phyloP scores from a whole-genome alignment of 2,888 invertebrate genomes.

The Thelaira solivaga region DNA sequence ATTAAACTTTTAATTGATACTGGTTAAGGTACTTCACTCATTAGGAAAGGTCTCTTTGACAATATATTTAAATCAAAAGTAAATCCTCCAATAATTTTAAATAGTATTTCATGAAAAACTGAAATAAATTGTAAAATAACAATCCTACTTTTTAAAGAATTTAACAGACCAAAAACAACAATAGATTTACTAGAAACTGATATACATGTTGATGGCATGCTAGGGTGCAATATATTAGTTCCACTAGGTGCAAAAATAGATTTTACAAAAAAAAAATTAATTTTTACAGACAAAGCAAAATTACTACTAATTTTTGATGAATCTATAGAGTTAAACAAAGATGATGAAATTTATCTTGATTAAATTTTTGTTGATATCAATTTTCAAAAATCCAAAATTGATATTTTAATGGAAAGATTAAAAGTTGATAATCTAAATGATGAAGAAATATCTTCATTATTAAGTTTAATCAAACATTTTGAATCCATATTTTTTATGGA shows the following conservation, averaged over 20 bases:
- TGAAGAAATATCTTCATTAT: conserved; percentile 14
- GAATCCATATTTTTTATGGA: conserved; percentile 41
- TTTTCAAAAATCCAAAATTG: conserved; percentile 15
- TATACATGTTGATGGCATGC: conserved; percentile 35
- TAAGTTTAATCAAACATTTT: conserved; percentile 23
- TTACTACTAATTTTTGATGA: conserved; percentile 22
- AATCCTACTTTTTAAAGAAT: conserved; percentile 16
- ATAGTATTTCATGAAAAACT: conserved; percentile 17
- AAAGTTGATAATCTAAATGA: conserved; percentile 15
- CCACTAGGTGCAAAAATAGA: conserved; percentile 41
- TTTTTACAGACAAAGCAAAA: conserved; percentile 14
- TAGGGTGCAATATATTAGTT: conserved; percentile 46
- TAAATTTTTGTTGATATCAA: conserved; percentile 23
- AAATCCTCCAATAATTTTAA: conserved; percentile 14
- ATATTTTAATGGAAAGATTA: conserved; percentile 5
- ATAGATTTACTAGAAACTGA: conserved; percentile 30
- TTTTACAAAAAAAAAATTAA: conserved; percentile 23
- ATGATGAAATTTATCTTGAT: conserved; percentile 10
- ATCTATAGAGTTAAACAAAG: background rate
- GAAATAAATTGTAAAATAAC: background rate
- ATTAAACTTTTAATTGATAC: conserved; percentile 29
- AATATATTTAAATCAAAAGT: background rate
- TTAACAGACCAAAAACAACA: background rate
- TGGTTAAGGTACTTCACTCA: conserved; percentile 29
- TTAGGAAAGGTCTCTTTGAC: conserved; percentile 26